Conservation (phyloP, 2,113 vertebrate genomes). For the Vulpes lagopus region DNA sequence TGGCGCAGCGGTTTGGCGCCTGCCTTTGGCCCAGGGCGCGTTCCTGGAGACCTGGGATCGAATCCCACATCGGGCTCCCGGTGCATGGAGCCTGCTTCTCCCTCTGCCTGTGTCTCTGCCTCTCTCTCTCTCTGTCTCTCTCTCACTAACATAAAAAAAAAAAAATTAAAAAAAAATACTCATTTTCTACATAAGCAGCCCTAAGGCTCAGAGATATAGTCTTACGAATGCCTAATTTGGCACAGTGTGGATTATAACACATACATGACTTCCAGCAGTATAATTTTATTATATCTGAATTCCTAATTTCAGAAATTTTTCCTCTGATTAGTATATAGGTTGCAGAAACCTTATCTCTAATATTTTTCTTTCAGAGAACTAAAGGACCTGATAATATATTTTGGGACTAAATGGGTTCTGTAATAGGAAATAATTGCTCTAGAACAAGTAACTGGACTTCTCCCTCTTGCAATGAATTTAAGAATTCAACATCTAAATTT, state of each 20-base stretch:
- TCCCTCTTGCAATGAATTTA: constrained; percentile 11
- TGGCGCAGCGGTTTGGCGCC: no score
- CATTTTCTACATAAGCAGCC: constrained; percentile 6
- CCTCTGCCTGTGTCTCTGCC: no score
- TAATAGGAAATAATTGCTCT: constrained; percentile 31
- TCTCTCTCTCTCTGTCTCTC: not conserved
- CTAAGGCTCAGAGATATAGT: not conserved
- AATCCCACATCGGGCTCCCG: no score
- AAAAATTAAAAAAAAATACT: not conserved
- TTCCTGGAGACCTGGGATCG: no score
- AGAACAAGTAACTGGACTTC: not conserved
- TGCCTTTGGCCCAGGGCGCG: no score
- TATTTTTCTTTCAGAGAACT: not conserved
- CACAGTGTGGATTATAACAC: not conserved
- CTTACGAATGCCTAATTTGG: not conserved
- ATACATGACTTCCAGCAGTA: not conserved
- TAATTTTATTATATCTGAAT: not conserved
- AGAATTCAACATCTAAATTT: constrained; percentile 45
- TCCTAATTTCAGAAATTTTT: not conserved
- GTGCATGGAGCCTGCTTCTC: no score
- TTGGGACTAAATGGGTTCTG: not conserved
- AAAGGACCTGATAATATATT: not conserved
- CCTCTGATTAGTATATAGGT: not conserved
- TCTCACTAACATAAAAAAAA: not conserved
- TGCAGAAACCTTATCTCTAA: constrained; percentile 39